Conservation (phyloP, 1,140 invertebrate species). For the Chrysoperla carnea region DNA sequence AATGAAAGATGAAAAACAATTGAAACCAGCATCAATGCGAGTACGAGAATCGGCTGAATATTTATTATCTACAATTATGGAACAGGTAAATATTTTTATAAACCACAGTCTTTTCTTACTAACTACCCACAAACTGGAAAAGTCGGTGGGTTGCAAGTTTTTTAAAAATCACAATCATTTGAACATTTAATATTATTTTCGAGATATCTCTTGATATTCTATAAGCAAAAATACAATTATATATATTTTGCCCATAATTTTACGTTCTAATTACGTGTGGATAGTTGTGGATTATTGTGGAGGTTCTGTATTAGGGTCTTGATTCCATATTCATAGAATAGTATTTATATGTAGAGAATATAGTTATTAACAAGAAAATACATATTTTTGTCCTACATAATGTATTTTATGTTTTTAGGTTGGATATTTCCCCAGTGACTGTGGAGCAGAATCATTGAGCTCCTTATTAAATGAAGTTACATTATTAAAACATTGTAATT, state of each 20-base stretch:
- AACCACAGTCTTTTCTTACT: neutral
- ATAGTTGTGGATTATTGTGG: too few species aligned
- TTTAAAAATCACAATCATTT: neutral
- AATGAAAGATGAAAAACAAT: conserved; percentile 89
- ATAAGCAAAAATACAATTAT: too few species aligned
- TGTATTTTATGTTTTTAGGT: conserved; percentile 26
- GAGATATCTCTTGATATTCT: neutral
- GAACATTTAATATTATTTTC: conserved; percentile 1
- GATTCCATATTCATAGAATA: too few species aligned
- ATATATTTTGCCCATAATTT: too few species aligned
- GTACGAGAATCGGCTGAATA: conserved; percentile 92
- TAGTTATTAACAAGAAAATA: too few species aligned
- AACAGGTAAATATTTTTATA: conserved; percentile 54
- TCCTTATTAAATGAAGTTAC: conserved; percentile 78
- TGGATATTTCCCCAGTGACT: conserved; percentile 67
- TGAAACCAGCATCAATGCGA: conserved; percentile 90
- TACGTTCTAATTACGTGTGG: too few species aligned
- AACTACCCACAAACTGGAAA: neutral
- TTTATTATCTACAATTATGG: conserved; percentile 74
- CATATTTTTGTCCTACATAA: too few species aligned
- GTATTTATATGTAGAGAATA: too few species aligned
- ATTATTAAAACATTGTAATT: conserved; percentile 61
- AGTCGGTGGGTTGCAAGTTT: neutral
- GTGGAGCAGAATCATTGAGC: conserved; percentile 66
- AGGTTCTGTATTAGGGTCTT: too few species aligned